Conservation (phyloP, 2,888 invertebrate genomes). For the Patella pellucida region DNA sequence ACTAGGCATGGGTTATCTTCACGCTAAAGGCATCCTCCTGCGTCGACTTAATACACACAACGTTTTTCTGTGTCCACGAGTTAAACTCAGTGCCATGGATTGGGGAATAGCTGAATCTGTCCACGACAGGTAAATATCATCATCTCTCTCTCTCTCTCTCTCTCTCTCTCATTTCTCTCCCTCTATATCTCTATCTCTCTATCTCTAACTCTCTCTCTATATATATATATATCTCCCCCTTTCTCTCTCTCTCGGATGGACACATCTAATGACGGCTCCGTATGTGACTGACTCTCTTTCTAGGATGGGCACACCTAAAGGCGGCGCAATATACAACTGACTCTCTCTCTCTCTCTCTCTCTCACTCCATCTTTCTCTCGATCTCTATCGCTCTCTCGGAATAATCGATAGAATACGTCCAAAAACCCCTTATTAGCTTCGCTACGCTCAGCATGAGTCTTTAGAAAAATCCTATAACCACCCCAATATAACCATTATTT, state of each 20-base stretch:
- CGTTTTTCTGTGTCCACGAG: slow-evolving; percentile 71
- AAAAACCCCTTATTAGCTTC: too few relatives aligned
- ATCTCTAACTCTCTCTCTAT: slow-evolving; percentile 11
- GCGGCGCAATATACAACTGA: neutral
- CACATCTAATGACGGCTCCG: too few relatives aligned
- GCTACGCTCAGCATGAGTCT: too few relatives aligned
- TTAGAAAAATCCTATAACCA: too few relatives aligned
- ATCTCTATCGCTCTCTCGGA: too few relatives aligned
- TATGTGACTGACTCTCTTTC: slow-evolving; percentile 9
- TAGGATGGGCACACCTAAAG: neutral
- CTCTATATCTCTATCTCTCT: slow-evolving; percentile 21
- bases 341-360: too few relatives aligned
- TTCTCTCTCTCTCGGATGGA: slow-evolving; percentile 13
- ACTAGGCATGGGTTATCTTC: slow-evolving; percentile 72
- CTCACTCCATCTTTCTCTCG: too few relatives aligned
- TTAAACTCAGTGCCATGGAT: slow-evolving; percentile 70
- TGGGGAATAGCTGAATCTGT: slow-evolving; percentile 64
- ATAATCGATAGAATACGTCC: too few relatives aligned
- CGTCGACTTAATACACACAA: slow-evolving; percentile 71
- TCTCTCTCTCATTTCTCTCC: slow-evolving; percentile 15
- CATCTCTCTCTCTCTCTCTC: slow-evolving; percentile 15
- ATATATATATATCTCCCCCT: too few relatives aligned
- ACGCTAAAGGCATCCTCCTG: slow-evolving; percentile 72
- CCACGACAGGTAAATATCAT: slow-evolving; percentile 56
- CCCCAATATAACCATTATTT: too few relatives aligned